phyloP scores from a whole-genome alignment of 2,888 invertebrate genomes.

The Orthosia incerta region DNA sequence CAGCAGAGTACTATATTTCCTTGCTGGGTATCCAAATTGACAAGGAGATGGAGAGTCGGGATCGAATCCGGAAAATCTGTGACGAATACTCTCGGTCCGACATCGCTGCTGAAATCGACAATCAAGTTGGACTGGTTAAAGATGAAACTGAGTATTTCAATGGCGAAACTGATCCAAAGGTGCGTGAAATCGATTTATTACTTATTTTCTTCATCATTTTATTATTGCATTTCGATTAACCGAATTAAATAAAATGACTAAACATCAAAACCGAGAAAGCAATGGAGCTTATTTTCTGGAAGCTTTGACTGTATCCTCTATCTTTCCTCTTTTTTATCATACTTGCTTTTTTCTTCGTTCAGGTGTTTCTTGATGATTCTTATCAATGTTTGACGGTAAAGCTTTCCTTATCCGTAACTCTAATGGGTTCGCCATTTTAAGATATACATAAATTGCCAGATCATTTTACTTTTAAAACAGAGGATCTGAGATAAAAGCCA shows the following conservation, averaged over 20 bases:
- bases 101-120: conserved; percentile 82
- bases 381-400: background rate
- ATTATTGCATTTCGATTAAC: too few relatives aligned
- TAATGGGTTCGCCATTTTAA: background rate
- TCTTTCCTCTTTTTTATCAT: background rate
- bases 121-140: conserved; percentile 81
- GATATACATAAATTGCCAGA: background rate
- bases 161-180: conserved; percentile 82
- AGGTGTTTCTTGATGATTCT: background rate
- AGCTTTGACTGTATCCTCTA: background rate
- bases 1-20: conserved; percentile 96
- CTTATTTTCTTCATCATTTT: too few relatives aligned
- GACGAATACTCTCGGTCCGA: conserved; percentile 90
- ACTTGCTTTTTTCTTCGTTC: background rate
- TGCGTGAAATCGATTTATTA: conserved; percentile 52
- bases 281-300: background rate
- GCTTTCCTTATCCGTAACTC: background rate
- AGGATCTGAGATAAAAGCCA: conserved; percentile 3
- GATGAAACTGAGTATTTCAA: conserved; percentile 87
- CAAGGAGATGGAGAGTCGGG: conserved; percentile 84
- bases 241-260: too few relatives aligned
- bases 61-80: conserved; percentile 89
- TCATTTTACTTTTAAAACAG: background rate
- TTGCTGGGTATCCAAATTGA: conserved; percentile 87
- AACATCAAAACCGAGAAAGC: too few relatives aligned